phyloP scores from a whole-genome alignment of 2,888 invertebrate species.

The Athrips mouffetella region DNA sequence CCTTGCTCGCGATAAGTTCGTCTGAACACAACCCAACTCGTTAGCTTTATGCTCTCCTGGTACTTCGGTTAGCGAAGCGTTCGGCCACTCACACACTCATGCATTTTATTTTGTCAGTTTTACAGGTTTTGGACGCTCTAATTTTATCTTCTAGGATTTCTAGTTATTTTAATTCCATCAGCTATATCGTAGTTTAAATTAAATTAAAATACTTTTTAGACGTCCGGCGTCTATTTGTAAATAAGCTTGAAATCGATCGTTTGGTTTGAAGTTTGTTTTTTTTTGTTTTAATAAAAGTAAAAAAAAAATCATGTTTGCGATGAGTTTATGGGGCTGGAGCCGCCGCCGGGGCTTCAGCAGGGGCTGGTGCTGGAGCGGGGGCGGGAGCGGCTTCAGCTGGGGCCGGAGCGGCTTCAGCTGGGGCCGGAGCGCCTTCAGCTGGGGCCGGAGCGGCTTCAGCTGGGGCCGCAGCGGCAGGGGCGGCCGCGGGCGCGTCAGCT shows the following conservation, averaged over 20 bases:
- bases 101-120: constrained; percentile 26
- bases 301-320: neutral
- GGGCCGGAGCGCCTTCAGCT: constrained; percentile 22
- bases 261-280: neutral
- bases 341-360: constrained; percentile 29
- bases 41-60: constrained; percentile 25
- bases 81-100: constrained; percentile 42
- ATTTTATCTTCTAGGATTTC: too few species aligned
- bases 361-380: constrained; percentile 23
- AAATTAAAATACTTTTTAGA: neutral
- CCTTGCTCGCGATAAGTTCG: constrained; percentile 91
- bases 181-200: constrained; percentile 45
- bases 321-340: constrained; percentile 16
- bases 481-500: constrained; percentile 24
- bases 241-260: neutral
- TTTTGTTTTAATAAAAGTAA: neutral
- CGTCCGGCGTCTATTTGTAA: neutral
- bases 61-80: constrained; percentile 25
- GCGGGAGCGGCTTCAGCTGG: constrained; percentile 24
- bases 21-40: constrained; percentile 78
- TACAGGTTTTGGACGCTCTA: too few species aligned
- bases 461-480: constrained; percentile 17
- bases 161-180: constrained; percentile 56
- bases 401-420: constrained; percentile 19
- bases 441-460: constrained; percentile 27